Evolutionary conservation across 2,113 vertebrate genomes (phyloP).

Genomic region (Brachypodius melanocephalos): DNA sequence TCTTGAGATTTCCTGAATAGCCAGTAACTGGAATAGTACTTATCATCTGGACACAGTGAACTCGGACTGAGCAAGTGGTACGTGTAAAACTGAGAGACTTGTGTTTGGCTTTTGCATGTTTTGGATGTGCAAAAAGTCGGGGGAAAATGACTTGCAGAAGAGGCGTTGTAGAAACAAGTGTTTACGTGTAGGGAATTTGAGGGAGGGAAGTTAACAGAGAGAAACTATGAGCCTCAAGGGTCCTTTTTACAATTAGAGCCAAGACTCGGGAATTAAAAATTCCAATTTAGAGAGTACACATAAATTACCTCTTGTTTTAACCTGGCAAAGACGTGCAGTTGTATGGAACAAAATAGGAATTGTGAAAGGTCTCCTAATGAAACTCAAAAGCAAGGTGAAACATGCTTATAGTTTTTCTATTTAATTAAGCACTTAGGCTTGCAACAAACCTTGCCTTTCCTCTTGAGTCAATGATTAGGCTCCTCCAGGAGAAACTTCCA

Average conservation of each 20-base stretch:
- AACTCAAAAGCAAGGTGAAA: conserved; percentile 42
- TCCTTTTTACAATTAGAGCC: neutral
- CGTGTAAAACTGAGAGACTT: neutral
- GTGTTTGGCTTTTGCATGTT: neutral
- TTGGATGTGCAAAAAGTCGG: neutral
- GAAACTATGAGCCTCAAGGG: conserved; percentile 28
- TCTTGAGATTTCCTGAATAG: neutral
- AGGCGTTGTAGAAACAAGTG: conserved; percentile 4
- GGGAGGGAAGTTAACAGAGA: neutral
- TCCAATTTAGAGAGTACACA: neutral
- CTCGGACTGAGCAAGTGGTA: neutral
- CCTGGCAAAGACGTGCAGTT: neutral
- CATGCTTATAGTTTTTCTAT: neutral
- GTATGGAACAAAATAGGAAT: neutral
- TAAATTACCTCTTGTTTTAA: conserved; percentile 43
- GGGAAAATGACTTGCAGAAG: neutral
- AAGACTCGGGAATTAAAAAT: conserved; percentile 24
- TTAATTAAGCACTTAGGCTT: conserved; percentile 36
- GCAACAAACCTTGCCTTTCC: neutral
- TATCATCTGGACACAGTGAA: neutral
- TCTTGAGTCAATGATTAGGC: neutral
- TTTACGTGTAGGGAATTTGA: neutral
- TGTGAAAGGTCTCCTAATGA: conserved; percentile 26
- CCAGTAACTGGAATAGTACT: neutral
- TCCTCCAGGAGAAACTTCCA: neutral